Percentiles rank a stretch among this genome's conserved stretches.
Conservation (phyloP, 2,888 invertebrate genomes). For the Sturmia bella region DNA sequence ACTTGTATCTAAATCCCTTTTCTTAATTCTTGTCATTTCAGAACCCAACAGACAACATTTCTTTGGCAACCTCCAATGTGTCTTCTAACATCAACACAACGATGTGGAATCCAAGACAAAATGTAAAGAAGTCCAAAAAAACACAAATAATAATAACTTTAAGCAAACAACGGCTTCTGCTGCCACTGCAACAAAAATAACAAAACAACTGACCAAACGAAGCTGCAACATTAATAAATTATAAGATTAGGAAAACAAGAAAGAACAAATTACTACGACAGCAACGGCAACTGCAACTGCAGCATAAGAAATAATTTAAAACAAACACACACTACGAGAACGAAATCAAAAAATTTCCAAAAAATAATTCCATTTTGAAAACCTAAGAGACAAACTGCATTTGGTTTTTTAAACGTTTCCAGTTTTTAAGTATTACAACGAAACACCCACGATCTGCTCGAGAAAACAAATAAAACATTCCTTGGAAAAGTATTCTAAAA, state of each 20-base stretch:
- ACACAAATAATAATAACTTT: slow-evolving; percentile 58
- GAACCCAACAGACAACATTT: slow-evolving; percentile 33
- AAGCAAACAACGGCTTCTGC: slow-evolving; percentile 47
- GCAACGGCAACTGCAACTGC: too few relatives aligned
- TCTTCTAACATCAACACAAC: slow-evolving; percentile 41
- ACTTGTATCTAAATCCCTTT: neutral
- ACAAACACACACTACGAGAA: slow-evolving; percentile 1
- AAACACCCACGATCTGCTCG: slow-evolving; percentile 23
- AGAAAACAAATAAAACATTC: slow-evolving; percentile 49
- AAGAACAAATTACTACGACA: neutral
- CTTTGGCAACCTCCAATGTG: slow-evolving; percentile 23
- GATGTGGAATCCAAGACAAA: slow-evolving; percentile 65
- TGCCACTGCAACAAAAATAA: slow-evolving; percentile 18
- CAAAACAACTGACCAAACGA: slow-evolving; percentile 61
- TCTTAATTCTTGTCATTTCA: slow-evolving; percentile 44
- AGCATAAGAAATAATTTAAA: neutral
- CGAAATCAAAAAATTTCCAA: slow-evolving; percentile 22
- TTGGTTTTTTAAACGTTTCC: slow-evolving; percentile 17
- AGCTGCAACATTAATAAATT: slow-evolving; percentile 44
- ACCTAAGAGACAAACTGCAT: neutral
- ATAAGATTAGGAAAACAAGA: slow-evolving; percentile 30
- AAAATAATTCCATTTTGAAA: neutral
- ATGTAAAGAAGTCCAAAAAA: slow-evolving; percentile 42
- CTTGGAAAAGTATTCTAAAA: slow-evolving; percentile 15
- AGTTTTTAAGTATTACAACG: slow-evolving; percentile 28